These are phyloP conservation scores for Poeciliopsis paucimaculata DNA, from an alignment of 2,797 vertebrate species.

Conservation along the genomic window DNA sequence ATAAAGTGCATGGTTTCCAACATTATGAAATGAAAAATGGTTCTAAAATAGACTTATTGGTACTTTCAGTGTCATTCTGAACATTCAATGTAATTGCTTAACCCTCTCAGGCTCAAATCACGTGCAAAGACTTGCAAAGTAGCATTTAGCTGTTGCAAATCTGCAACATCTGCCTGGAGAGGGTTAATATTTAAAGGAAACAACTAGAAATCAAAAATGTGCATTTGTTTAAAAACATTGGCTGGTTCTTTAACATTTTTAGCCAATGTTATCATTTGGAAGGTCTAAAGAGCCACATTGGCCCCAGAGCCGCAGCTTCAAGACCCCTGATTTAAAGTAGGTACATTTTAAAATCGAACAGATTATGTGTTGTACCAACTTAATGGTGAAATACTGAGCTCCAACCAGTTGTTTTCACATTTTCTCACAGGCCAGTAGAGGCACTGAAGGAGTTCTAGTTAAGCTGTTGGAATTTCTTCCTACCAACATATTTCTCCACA, in stretches of 20 bases:
- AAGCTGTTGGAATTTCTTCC: conserved; percentile 8
- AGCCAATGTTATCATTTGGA: neutral
- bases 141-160: too few relatives aligned
- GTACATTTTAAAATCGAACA: neutral
- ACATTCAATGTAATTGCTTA: neutral
- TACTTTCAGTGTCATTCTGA: neutral
- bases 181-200: too few relatives aligned
- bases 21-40: neutral
- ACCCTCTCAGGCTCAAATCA: too few relatives aligned
- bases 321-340: neutral
- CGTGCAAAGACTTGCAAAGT: too few relatives aligned
- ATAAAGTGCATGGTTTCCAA: neutral
- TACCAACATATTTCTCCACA: conserved; percentile 97
- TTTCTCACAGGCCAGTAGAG: neutral
- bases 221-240: neutral
- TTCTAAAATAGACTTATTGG: neutral
- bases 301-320: neutral
- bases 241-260: too few relatives aligned
- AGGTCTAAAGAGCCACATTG: neutral
- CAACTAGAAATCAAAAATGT: too few relatives aligned
- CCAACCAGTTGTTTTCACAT: neutral
- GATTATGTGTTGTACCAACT: neutral
- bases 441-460: neutral
- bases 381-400: too few relatives aligned
- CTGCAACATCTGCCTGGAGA: too few relatives aligned